Evolutionary conservation across 2,888 invertebrate species (phyloP), one percentile per base, ranked within the genome.

Genomic region (Acanthococcus lagerstroemiae): DNA sequence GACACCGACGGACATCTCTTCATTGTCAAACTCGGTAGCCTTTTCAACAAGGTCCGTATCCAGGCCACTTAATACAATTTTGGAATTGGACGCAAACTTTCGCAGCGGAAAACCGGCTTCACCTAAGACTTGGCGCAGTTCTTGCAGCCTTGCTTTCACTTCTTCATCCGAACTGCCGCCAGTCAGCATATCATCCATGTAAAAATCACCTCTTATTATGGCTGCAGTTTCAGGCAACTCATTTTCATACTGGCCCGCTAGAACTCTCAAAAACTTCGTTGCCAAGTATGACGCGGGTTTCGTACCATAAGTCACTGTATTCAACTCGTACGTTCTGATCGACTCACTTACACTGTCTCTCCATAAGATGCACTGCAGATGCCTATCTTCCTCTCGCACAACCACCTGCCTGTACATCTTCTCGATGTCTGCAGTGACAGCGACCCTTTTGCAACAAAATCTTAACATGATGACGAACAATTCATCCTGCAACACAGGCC

Each of bases 391-490:
- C 1, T 66, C 63, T 26, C 65, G 50, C 0, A 73, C 25, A 2
- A 37, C 6, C 5, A 73, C 68, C 52, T 72, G 72, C 1, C 70
- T 65, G 44, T 70, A 74, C 71, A 72, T 73, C 63, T 73, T 72
- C 15, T 65, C 69, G 19, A 74, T 67, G 54, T 73, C 72, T 4
- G 71, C 73, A 55, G 67, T 68, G 12, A 69, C 37, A 37, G 67
- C 65, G 26, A 66, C 27, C 9, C 37, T 27, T 44, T 68, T 58
- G 17, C n/a, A 48, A 17, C 69, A 26, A 30, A 69, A 65, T 56
- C 67, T 57, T 17, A 68, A 24, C 1, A 69, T 17, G 26, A 67
- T 55, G 9, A 52, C 46, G n/a, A 56, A 54, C 19, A 68, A 54
- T 4, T 60, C 55, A 1, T 63, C 46, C 55, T 69, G 69, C 22